A percentile compares a stretch with the other conserved stretches of the same genome.
Conservation (phyloP, 2,113 vertebrate genomes). For the Theristicus caerulescens region DNA sequence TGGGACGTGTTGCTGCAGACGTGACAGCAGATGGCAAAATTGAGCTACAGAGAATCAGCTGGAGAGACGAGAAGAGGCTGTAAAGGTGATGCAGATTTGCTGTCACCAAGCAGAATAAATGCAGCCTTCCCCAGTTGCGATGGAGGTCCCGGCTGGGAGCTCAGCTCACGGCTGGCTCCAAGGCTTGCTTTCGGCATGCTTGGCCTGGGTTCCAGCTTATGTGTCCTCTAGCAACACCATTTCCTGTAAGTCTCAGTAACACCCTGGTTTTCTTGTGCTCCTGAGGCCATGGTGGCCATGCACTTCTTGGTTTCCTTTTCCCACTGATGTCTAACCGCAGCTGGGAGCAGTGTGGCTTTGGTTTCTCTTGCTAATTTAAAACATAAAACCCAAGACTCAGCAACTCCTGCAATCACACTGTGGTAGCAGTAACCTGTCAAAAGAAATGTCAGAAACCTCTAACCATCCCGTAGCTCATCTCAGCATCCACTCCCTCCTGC, state of each 20-base stretch:
- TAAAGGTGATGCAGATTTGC: not conserved
- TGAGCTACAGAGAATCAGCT: not conserved
- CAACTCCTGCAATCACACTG: not conserved
- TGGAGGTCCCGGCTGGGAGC: not conserved
- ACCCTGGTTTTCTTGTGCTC: not conserved
- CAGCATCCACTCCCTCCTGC: not conserved
- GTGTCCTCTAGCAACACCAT: not conserved
- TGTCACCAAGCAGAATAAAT: not conserved
- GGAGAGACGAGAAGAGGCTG: not conserved
- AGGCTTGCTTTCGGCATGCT: accelerated
- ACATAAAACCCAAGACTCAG: not conserved
- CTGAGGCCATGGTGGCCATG: accelerated
- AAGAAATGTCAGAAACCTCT: not conserved
- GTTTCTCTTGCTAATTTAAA: not conserved
- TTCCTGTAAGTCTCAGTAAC: not conserved
- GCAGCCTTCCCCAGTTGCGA: accelerated
- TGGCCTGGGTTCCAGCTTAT: not conserved
- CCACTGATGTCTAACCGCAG: not conserved
- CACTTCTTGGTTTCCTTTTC: not conserved
- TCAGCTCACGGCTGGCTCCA: not conserved
- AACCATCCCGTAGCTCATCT: not conserved
- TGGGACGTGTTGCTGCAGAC: not conserved
- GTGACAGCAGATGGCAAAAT: constrained; percentile 60
- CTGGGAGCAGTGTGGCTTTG: not conserved
- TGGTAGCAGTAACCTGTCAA: not conserved